Base-by-base conservation (phyloP, 64 coral and sea anemone genomes). In the Acropora yongei region DNA sequence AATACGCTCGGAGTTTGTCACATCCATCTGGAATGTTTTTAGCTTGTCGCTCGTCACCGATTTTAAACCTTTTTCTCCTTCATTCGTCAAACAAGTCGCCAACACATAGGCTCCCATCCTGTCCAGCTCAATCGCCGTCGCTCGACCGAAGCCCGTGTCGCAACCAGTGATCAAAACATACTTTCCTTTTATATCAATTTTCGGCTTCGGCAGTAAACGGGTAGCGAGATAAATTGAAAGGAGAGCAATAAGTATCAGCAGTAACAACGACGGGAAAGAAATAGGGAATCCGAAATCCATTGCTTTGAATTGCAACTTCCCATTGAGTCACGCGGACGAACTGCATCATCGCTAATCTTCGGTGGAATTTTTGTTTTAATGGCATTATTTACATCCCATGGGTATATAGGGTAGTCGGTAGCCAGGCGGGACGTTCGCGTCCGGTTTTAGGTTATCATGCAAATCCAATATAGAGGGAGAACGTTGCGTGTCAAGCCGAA, bases 111-210 rank as follows among this genome's bases (percentile, higher is more conserved):
- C 83, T 78, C 93, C 93, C 20, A 95, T 74, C 11, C 55, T 44
- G 44, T 95, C 93, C 66, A 95, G 18, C 8, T 30, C 47, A 79
- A 85, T 95, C 4, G 93, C 93, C n/a, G 93, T 72, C 3, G 74
- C n/a, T 2, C 49, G 80, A 44, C 93, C 93, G 79, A 95, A 95
- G 16, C 93, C 93, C 8, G 63, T 74, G 49, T 95, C 93, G 63
- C 93, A 95, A 65, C 93, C 93, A 1, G 93, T 95, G 3, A 95
- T 95, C 0, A 95, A 46, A 8, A 95, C 84, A 91, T 48, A 91
- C 51, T 91, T 95, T 1, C 68, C 86, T 41, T 65, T 43, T 14
- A 92, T 45, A 68, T 92, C 80, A 13, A 90, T 55, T 51, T 61
- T 80, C 18, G 63, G 13, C 41, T 3, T 80, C 16, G 76, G 58